These are phyloP conservation scores for Sebastes kiyomatsui DNA, from an alignment of 2,797 vertebrate genomes.

Conservation along the genomic window DNA sequence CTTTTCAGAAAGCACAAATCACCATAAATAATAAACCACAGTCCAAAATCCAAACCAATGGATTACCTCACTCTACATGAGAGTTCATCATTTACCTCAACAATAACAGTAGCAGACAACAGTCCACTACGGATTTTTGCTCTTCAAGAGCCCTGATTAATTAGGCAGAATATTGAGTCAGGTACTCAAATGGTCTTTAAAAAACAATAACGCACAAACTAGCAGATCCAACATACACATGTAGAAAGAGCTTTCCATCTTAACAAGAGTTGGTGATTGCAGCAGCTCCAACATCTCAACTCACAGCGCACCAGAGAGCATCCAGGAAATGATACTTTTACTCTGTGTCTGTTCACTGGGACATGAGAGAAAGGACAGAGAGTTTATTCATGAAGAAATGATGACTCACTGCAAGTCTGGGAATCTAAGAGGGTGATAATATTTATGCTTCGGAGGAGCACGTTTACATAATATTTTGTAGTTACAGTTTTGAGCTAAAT, in stretches of 20 bases:
- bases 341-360: slow-evolving; percentile 79
- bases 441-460: too few relatives aligned
- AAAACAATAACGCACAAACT: neutral
- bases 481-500: neutral
- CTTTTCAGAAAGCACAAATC: slow-evolving; percentile 47
- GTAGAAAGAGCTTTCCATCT: slow-evolving; percentile 82
- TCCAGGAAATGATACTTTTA: slow-evolving; percentile 87
- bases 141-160: too few relatives aligned
- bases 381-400: too few relatives aligned
- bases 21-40: neutral
- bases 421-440: too few relatives aligned
- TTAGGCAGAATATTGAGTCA: neutral
- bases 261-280: slow-evolving; percentile 69
- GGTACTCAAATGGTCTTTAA: neutral
- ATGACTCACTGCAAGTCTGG: too few relatives aligned
- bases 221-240: neutral
- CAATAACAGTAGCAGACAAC: neutral
- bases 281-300: slow-evolving; percentile 87
- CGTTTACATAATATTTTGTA: neutral
- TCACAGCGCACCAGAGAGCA: slow-evolving; percentile 86
- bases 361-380: too few relatives aligned
- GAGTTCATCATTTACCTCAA: slow-evolving; percentile 17
- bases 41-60: slow-evolving; percentile 37
- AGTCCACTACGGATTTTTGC: neutral
- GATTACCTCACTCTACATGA: neutral